Evolutionary conservation across 2,113 vertebrate genomes (phyloP).

Genomic region (Apodemus sylvaticus): DNA sequence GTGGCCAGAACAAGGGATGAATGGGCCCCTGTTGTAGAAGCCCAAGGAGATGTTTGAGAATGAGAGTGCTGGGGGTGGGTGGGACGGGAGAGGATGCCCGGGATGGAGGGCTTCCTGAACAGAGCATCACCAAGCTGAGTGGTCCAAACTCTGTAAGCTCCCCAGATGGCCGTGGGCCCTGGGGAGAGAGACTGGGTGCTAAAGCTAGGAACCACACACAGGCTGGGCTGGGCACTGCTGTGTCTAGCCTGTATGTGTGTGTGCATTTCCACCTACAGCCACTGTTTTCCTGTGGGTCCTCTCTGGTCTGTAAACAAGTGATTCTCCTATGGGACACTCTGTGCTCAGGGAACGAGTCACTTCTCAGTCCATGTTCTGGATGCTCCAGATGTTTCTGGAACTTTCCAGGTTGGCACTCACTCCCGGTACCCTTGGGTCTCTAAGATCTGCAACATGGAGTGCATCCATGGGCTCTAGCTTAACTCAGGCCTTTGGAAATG

Average conservation of each 20-base stretch:
- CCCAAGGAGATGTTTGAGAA: rapidly evolving
- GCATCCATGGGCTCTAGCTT: rapidly evolving
- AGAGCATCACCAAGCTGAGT: not conserved
- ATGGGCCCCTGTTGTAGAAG: not conserved
- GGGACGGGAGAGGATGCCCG: no score
- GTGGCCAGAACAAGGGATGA: not conserved
- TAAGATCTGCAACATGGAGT: not conserved
- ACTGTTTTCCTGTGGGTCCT: not conserved
- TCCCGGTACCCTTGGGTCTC: not conserved
- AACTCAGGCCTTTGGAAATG: rapidly evolving
- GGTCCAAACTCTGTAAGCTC: not conserved
- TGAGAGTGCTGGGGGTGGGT: rapidly evolving
- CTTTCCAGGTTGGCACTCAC: not conserved
- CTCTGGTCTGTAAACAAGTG: not conserved
- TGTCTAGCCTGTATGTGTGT: not conserved
- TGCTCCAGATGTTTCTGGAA: not conserved
- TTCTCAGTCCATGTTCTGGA: rapidly evolving
- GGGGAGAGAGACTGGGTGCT: rapidly evolving
- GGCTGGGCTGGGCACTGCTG: rapidly evolving
- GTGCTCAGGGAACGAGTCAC: rapidly evolving
- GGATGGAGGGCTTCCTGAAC: not conserved
- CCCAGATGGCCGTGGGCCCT: not conserved
- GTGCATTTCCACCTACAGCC: not conserved
- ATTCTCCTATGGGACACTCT: rapidly evolving
- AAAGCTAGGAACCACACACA: rapidly evolving